phyloP scores from a whole-genome alignment of 2,797 vertebrate genomes.

The Eurystomus glaucurus region DNA sequence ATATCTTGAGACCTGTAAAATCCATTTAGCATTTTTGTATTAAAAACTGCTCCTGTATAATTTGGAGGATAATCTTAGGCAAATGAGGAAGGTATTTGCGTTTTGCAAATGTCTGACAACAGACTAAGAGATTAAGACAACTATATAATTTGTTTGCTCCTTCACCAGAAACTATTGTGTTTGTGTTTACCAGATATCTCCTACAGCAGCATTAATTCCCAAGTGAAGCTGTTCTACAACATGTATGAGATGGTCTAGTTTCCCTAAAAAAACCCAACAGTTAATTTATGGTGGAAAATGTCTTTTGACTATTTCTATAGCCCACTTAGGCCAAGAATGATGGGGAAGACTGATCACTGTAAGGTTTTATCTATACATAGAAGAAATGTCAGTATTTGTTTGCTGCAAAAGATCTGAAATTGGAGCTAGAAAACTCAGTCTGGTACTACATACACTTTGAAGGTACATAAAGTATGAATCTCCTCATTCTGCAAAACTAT shows the following conservation, averaged over 20 bases:
- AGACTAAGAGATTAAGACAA: constrained; percentile 31
- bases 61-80: not conserved
- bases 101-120: constrained; percentile 47
- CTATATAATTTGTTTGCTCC: not conserved
- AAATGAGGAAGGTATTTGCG: constrained; percentile 24
- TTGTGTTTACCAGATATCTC: constrained; percentile 10
- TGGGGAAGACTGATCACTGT: rapidly evolving
- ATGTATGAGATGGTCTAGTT: not conserved
- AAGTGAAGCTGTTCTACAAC: not conserved
- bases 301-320: not conserved
- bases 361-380: not conserved
- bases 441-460: not conserved
- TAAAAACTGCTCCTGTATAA: not conserved
- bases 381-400: not conserved
- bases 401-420: not conserved
- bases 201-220: not conserved
- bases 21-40: not conserved
- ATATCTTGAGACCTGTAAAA: not conserved
- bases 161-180: constrained; percentile 23
- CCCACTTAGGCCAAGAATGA: not conserved
- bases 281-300: not conserved
- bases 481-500: not conserved
- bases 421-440: not conserved
- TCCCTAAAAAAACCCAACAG: not conserved
- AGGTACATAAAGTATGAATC: not conserved